Evolutionary conservation across 2,797 vertebrate species (phyloP).

Genomic region (Scleropages formosus): DNA sequence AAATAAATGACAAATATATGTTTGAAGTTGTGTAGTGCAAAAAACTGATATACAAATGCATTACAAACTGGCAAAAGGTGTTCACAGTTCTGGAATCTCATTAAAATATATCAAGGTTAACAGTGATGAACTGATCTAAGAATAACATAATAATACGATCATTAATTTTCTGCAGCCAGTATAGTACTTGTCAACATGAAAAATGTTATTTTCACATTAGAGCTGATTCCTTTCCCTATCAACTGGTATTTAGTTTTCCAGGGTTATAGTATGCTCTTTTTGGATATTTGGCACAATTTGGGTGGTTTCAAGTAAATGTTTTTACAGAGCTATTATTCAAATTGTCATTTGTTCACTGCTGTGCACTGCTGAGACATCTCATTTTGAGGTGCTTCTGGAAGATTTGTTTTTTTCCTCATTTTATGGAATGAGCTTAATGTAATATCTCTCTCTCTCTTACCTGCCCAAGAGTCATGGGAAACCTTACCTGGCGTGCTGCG

Average conservation of each 20-base stretch:
- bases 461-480: neutral
- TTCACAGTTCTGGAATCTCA: neutral
- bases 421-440: neutral
- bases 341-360: too few species aligned
- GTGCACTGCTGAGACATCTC: too few species aligned
- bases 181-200: neutral
- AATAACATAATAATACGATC: neutral
- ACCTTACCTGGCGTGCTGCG: neutral
- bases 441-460: neutral
- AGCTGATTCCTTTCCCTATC: neutral
- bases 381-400: neutral
- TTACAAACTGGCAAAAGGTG: neutral
- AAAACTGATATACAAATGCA: neutral
- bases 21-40: neutral
- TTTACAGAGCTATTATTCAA: neutral
- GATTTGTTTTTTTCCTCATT: neutral
- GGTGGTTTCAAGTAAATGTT: neutral
- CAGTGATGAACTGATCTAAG: neutral
- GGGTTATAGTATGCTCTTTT: neutral
- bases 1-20: neutral
- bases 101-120: neutral
- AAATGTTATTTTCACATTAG: slow-evolving; percentile 6
- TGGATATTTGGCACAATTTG: neutral
- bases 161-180: neutral
- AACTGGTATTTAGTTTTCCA: neutral